These are phyloP conservation scores for Falco novaeseelandiae DNA, from an alignment of 2,797 vertebrate species.

Conservation along the genomic window DNA sequence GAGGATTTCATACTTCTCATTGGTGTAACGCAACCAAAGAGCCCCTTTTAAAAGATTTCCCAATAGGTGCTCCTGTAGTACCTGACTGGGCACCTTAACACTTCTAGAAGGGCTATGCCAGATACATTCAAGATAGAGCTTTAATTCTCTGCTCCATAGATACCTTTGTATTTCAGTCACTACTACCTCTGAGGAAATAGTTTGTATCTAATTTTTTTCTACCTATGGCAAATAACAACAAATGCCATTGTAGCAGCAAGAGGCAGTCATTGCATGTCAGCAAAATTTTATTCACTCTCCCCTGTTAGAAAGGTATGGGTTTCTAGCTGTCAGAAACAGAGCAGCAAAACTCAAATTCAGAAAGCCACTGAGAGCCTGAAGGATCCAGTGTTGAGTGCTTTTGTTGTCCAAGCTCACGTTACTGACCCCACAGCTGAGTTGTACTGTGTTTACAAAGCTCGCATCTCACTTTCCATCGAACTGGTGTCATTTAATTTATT, in stretches of 20 bases:
- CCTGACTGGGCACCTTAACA: not conserved
- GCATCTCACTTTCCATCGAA: not conserved
- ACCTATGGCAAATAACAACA: not conserved
- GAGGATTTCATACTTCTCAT: not conserved
- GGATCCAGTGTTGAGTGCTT: not conserved
- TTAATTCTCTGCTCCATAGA: not conserved
- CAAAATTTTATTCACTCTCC: not conserved
- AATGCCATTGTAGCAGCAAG: not conserved
- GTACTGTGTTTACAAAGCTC: not conserved
- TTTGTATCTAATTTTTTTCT: not conserved
- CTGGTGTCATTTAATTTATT: not conserved
- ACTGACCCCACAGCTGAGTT: not conserved
- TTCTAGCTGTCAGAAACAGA: not conserved
- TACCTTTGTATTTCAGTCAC: not conserved
- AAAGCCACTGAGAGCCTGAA: not conserved
- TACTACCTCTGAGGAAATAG: not conserved
- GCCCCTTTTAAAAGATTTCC: not conserved
- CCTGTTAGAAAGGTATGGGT: not conserved
- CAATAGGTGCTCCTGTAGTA: accelerated
- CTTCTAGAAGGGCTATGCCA: not conserved
- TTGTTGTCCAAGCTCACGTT: not conserved
- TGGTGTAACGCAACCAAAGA: not conserved
- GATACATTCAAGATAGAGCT: not conserved
- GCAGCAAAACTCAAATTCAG: not conserved
- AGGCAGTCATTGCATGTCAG: not conserved